phyloP scores from a whole-genome alignment of 2,797 vertebrate genomes.

The Esox lucius region DNA sequence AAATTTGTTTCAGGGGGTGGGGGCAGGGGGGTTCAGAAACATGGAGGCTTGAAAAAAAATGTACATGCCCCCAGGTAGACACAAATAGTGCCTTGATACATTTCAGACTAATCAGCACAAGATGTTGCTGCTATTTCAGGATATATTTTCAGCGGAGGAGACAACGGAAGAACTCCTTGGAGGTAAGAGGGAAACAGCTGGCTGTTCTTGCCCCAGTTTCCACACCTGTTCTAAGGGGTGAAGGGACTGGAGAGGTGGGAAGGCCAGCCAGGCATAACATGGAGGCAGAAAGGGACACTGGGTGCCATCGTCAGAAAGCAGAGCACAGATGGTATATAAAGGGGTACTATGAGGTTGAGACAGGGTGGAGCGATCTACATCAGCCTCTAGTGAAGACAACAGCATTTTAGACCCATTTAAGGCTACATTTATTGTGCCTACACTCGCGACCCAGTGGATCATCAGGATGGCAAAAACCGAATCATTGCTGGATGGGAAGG shows the following conservation, averaged over 20 bases:
- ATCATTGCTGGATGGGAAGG: not conserved
- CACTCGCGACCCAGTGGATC: no score
- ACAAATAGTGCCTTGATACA: slow-evolving; percentile 24
- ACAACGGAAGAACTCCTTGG: slow-evolving; percentile 18
- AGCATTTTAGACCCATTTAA: no score
- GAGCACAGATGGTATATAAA: no score
- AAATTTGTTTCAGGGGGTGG: slow-evolving; percentile 25
- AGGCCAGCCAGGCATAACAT: slow-evolving; percentile 34
- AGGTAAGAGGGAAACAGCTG: slow-evolving; percentile 43
- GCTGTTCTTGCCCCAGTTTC: slow-evolving; percentile 16
- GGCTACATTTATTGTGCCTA: no score
- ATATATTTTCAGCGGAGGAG: slow-evolving; percentile 13
- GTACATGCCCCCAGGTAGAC: slow-evolving; percentile 5
- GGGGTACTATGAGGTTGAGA: not conserved
- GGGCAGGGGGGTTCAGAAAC: slow-evolving; percentile 43
- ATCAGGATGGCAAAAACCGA: no score
- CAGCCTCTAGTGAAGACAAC: no score
- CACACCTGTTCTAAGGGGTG: slow-evolving; percentile 2
- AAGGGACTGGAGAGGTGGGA: slow-evolving; percentile 18
- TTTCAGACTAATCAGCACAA: slow-evolving; percentile 59
- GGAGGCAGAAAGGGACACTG: slow-evolving; percentile 20
- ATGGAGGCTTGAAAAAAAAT: slow-evolving; percentile 42
- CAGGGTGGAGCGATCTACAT: no score
- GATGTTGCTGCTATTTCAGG: slow-evolving; percentile 41
- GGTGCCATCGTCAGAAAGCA: slow-evolving; percentile 8